These are phyloP conservation scores for Pantala flavescens DNA, from an alignment of 1,140 invertebrate genomes.

Conservation along the genomic window DNA sequence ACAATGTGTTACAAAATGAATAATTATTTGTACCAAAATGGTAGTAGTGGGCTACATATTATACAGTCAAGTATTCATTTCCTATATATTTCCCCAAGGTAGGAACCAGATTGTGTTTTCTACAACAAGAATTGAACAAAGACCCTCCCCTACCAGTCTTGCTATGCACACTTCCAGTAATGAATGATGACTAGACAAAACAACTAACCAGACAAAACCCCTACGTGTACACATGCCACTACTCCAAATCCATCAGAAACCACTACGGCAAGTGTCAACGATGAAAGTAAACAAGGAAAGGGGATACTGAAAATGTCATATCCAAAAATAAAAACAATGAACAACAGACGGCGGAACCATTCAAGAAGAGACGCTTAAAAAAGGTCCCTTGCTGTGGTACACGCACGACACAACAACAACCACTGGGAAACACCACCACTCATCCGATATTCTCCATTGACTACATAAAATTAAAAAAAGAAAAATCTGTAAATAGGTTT, in stretches of 20 bases:
- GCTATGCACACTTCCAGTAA: slow-evolving; percentile 8
- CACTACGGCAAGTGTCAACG: slow-evolving; percentile 3
- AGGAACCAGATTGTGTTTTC: slow-evolving; percentile 23
- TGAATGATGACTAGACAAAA: slow-evolving; percentile 19
- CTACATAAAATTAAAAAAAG: slow-evolving; percentile 20
- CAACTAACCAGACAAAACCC: slow-evolving; percentile 22
- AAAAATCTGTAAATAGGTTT: slow-evolving; percentile 20
- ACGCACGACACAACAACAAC: slow-evolving; percentile 19
- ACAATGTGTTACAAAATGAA: slow-evolving; percentile 24
- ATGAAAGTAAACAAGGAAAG: slow-evolving; percentile 4
- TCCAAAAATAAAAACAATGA: slow-evolving; percentile 14
- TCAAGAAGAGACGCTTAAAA: not conserved
- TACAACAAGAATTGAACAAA: slow-evolving; percentile 20
- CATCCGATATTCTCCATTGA: slow-evolving; percentile 19
- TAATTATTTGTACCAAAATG: slow-evolving; percentile 25
- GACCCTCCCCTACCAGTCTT: slow-evolving; percentile 15
- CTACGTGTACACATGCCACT: not conserved
- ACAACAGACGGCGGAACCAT: slow-evolving; percentile 10
- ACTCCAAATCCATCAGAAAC: slow-evolving; percentile 9
- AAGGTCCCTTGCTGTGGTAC: not conserved
- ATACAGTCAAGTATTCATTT: slow-evolving; percentile 17
- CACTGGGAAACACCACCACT: slow-evolving; percentile 21
- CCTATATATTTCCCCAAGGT: slow-evolving; percentile 19
- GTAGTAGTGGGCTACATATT: slow-evolving; percentile 21
- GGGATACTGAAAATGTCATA: slow-evolving; percentile 1